Conservation (phyloP, 2,797 vertebrate genomes). For the Rousettus madagascariensis region DNA sequence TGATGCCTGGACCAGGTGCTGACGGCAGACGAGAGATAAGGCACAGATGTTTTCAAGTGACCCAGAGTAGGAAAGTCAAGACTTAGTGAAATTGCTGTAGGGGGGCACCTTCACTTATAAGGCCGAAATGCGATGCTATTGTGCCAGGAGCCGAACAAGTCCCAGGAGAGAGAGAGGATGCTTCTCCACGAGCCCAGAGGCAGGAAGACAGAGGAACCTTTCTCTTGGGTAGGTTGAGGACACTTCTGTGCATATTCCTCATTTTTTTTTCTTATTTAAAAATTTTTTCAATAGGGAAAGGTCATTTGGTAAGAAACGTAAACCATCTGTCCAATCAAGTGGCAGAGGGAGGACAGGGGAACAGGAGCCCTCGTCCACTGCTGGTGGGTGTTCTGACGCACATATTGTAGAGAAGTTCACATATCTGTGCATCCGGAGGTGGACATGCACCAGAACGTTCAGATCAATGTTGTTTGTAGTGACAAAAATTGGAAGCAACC, state of each 20-base stretch:
- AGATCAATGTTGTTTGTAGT: background rate
- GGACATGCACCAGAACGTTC: background rate
- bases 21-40: background rate
- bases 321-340: background rate
- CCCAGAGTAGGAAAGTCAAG: background rate
- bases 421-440: accelerated
- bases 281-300: background rate
- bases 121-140: accelerated
- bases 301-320: background rate
- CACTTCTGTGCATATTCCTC: background rate
- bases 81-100: background rate
- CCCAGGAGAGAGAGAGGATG: background rate
- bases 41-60: background rate
- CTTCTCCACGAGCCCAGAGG: background rate
- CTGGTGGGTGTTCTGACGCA: background rate
- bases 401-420: background rate
- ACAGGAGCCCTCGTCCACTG: accelerated
- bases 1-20: background rate
- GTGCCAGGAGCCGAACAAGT: background rate
- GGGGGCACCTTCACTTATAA: background rate
- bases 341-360: background rate
- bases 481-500: background rate
- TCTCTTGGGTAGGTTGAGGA: background rate
- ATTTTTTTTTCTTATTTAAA: background rate
- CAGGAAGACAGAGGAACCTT: background rate